Base-by-base conservation (phyloP, 1,140 invertebrate genomes). In the Drosophila parabipectinata region DNA sequence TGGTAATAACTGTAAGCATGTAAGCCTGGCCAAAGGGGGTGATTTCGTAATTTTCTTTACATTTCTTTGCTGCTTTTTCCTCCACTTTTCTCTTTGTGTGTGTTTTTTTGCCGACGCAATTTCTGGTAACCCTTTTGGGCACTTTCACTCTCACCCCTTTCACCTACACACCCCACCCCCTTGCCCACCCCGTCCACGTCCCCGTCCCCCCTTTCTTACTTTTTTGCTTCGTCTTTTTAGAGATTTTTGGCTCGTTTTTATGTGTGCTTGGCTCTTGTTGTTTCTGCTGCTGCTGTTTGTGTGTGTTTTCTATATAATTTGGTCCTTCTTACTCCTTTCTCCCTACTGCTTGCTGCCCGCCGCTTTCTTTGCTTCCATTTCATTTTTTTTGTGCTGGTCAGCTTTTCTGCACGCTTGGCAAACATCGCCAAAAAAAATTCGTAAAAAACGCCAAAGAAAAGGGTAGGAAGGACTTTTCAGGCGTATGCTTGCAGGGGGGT, bases 1-100 rank as follows among this genome's bases (percentile, higher is more conserved):
- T 85, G 82, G 82, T 87, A 87, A 87, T 87, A 87, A 87, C 83
- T 87, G 83, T 88, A 87, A 87, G 82, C 82, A 87, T 87, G 82
- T 87, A 87, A 87, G 82, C 82, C 82, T 88, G 82, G 83, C 83
- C 82, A 61, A 87, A 88, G 78, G 82, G 82, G 82, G 78, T 87
- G 82, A 87, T 87, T 87, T 87, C 85, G 69, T 87, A 87, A 87
- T 88, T 87, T 87, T 87, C 83, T 87, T 88, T 83, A 83, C 79
- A 87, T 87, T 87, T 87, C 83, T 88, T 88, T 83, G 74, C 82
- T 58, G 45, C 71, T 21, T 77, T 80, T 62, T 73, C 30, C 37
- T 51, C 15, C 21, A 18, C 18, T 45, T 34, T 18, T 51, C 34
- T 32, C 53, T 45, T 56, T 5, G 26, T 28, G 26, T 28, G 26